Base-by-base conservation (phyloP, 2,113 vertebrate genomes). In the Rhea pennata region DNA sequence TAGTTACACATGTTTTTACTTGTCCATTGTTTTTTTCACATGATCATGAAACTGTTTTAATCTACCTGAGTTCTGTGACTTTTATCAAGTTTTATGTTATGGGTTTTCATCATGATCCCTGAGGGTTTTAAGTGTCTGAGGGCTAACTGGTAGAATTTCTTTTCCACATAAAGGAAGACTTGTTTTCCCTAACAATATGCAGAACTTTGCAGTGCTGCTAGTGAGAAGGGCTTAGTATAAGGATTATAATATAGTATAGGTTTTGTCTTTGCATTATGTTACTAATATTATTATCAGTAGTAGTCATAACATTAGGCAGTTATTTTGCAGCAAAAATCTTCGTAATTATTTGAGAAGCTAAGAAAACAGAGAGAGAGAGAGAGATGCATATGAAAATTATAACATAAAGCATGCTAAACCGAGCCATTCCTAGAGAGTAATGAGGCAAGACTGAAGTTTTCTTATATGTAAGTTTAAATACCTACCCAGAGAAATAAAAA, bases 391-490 rank as follows among this genome's bases (percentile, higher is more conserved):
- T 93, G 94, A 95, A 91, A 95, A 92, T 80, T 93, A 31, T 66
- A 76, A 73, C 74, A 70, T 85, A 70, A 93, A 89, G 69, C 84
- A 94, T 79, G 87, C 77, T 93, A 88, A 96, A 87, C 75, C 92
- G 95, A 85, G n/a, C 81, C 64, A 74, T 96, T 95, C 96, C 89
- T 96, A 96, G 95, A 96, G 88, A 97, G 95, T 83, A 75, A 74
- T 93, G 70, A 94, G 92, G 44, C 90, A 96, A 95, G 88, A 71
- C 75, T 89, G 80, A 91, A 95, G 79, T 91, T 96, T 70, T 88
- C 88, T 83, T 91, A 84, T 88, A 76, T 83, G 29, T 83, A 40
- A 90, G 76, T 90, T 97, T 96, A 97, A 97, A 90, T 92, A 84
- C 75, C 50, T 84, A 80, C 87, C 79, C 84, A 90, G 76, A 96